Evolutionary conservation across 1,140 invertebrate species (phyloP).

Genomic region (Hyposmocoma kahamanoa): DNA sequence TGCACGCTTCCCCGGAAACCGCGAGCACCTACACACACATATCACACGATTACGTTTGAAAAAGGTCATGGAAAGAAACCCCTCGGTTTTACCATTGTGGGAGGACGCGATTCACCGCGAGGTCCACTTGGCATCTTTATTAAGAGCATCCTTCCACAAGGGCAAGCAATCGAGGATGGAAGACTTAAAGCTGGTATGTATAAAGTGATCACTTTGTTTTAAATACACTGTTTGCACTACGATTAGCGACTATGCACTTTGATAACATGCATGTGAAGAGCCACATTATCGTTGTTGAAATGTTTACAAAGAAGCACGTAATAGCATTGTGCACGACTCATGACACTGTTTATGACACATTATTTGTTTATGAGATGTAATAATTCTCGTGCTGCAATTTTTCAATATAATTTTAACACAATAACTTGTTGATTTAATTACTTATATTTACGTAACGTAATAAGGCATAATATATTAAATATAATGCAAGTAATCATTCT

Average conservation of each 20-base stretch:
- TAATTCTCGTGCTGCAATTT: no score
- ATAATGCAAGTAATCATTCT: no score
- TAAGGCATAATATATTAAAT: no score
- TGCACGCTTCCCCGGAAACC: constrained; percentile 82
- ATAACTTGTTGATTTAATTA: no score
- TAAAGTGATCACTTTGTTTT: constrained; percentile 2
- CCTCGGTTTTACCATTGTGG: constrained; percentile 93
- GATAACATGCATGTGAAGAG: constrained; percentile 43
- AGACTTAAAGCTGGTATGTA: constrained; percentile 79
- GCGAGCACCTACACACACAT: constrained; percentile 78
- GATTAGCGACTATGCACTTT: constrained; percentile 25
- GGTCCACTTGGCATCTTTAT: constrained; percentile 93
- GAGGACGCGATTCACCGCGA: constrained; percentile 90
- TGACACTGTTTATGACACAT: no score
- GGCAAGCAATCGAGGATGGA: constrained; percentile 90
- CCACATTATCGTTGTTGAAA: constrained; percentile 25
- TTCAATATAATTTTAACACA: no score
- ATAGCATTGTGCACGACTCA: constrained; percentile 13
- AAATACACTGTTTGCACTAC: not conserved
- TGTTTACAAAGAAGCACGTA: constrained; percentile 24
- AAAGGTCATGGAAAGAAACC: constrained; percentile 90
- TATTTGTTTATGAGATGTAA: no score
- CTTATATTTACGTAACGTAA: no score
- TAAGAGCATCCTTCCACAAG: constrained; percentile 90
- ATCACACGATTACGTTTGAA: constrained; percentile 85